A percentile compares a stretch with the other conserved stretches of the same genome.
phyloP scores from a whole-genome alignment of 2,797 vertebrate species.

The Bradypus variegatus region DNA sequence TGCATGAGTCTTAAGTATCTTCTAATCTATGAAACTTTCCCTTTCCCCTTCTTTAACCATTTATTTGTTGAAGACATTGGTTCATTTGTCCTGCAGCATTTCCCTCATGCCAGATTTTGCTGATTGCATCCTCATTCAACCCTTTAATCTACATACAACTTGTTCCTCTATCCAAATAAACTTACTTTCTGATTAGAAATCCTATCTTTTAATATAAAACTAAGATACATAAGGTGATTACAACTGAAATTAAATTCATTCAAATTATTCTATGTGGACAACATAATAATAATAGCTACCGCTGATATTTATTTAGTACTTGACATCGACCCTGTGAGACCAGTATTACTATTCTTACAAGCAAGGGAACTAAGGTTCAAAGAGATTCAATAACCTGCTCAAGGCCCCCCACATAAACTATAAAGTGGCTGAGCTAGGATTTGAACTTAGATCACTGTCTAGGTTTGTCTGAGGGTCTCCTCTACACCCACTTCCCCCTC shows the following conservation, averaged over 20 bases:
- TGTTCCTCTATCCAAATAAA: neutral
- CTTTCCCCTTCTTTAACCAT: too few species aligned
- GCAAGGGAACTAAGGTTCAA: neutral
- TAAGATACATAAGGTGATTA: neutral
- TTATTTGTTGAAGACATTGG: too few species aligned
- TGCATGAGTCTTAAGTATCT: too few species aligned
- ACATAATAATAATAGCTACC: neutral
- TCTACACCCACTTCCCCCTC: neutral
- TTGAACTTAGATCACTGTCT: neutral
- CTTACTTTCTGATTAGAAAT: conserved; percentile 12
- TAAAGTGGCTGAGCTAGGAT: neutral
- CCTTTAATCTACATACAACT: too few species aligned
- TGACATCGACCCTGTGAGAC: neutral
- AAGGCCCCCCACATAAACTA: neutral
- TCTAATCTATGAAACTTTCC: too few species aligned
- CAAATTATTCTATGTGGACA: neutral
- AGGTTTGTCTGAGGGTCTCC: neutral
- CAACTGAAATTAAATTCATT: conserved; percentile 8
- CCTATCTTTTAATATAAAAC: conserved; percentile 6
- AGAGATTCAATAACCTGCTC: neutral
- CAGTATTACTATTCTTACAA: neutral
- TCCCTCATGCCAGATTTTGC: too few species aligned
- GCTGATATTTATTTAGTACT: neutral
- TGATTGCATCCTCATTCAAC: too few species aligned
- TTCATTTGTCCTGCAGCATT: too few species aligned